Percentiles rank a stretch among this genome's conserved stretches.
Conservation (phyloP, 2,888 invertebrate species). For the Chloroclysta siterata region DNA sequence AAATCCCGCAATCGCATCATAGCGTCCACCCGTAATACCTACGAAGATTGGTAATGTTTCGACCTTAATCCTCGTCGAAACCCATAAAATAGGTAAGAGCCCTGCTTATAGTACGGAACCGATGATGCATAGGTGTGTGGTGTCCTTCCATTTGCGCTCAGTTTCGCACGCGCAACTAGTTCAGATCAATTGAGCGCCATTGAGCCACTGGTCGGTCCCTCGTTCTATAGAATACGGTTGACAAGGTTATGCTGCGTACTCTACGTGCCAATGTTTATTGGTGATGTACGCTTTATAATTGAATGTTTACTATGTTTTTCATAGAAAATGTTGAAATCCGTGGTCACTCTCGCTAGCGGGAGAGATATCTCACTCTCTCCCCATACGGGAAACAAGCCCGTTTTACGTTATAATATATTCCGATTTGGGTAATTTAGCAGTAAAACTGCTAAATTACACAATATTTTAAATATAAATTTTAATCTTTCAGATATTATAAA, state of each 20-base stretch:
- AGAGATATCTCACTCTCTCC: too few relatives aligned
- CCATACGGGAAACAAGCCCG: too few relatives aligned
- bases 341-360: too few relatives aligned
- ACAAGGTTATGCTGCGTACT: slow-evolving; percentile 72
- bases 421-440: too few relatives aligned
- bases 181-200: slow-evolving; percentile 80
- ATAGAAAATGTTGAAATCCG: slow-evolving; percentile 3
- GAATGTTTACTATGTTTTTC: slow-evolving; percentile 38
- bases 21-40: slow-evolving; percentile 33
- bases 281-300: slow-evolving; percentile 45
- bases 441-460: too few relatives aligned
- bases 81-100: slow-evolving; percentile 35
- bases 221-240: slow-evolving; percentile 63
- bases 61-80: slow-evolving; percentile 39
- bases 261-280: slow-evolving; percentile 55
- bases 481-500: neutral
- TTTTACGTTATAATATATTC: too few relatives aligned
- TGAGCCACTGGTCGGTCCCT: slow-evolving; percentile 69
- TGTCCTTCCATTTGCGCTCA: slow-evolving; percentile 64
- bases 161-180: slow-evolving; percentile 79
- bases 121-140: slow-evolving; percentile 53
- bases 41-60: slow-evolving; percentile 36
- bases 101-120: slow-evolving; percentile 42
- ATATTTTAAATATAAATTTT: too few relatives aligned
- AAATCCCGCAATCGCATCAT: slow-evolving; percentile 30